These are phyloP conservation scores for Odocoileus hemionus DNA, from an alignment of 2,113 vertebrate genomes.

Conservation along the genomic window DNA sequence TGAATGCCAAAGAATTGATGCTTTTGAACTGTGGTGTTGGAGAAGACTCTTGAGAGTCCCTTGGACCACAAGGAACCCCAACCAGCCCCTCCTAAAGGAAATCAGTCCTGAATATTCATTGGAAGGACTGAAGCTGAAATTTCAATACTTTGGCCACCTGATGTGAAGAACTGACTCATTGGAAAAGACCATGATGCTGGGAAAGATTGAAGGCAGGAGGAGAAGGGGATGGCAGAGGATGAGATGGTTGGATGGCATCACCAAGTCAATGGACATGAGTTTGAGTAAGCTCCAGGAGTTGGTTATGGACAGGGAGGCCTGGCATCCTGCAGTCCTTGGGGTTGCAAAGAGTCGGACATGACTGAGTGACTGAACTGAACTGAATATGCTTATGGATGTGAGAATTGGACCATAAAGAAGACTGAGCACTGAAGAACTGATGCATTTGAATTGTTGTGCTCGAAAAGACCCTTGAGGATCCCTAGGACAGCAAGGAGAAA, in stretches of 20 bases:
- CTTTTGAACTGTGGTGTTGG: not conserved
- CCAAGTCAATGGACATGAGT: not conserved
- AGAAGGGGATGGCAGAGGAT: not conserved
- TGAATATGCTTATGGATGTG: not conserved
- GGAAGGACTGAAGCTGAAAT: not conserved
- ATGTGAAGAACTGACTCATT: not conserved
- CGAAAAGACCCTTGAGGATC: fast-evolving
- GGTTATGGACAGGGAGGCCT: not conserved
- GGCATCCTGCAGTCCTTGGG: not conserved
- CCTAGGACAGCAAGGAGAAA: not conserved
- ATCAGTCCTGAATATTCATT: not conserved
- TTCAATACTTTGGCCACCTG: not conserved
- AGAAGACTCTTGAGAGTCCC: not conserved
- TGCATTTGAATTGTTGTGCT: not conserved
- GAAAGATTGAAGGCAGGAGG: not conserved
- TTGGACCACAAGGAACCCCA: not conserved
- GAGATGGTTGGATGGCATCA: not conserved
- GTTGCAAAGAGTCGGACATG: not conserved
- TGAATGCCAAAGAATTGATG: not conserved
- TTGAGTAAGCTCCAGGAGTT: not conserved
- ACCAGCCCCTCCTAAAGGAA: not conserved
- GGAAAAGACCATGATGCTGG: not conserved
- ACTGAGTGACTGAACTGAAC: not conserved
- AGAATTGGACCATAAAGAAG: not conserved
- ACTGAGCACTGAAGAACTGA: not conserved